These are phyloP conservation scores for Tachysurus fulvidraco DNA, from an alignment of 2,113 vertebrate genomes.

Conservation along the genomic window DNA sequence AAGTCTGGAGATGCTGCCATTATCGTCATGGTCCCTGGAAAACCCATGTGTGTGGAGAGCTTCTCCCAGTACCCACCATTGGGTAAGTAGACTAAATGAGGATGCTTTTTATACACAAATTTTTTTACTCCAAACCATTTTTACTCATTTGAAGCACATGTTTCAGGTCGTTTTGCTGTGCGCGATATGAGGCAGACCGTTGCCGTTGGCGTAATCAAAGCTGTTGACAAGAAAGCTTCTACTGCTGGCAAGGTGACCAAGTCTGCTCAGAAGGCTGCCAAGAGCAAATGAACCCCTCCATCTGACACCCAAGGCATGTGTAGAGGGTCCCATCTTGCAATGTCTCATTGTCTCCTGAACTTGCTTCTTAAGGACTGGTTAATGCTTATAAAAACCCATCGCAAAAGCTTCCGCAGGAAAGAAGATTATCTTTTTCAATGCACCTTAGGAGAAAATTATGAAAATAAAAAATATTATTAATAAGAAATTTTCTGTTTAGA, in stretches of 20 bases:
- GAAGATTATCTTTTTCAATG: slow-evolving; percentile 55
- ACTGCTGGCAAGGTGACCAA: slow-evolving; percentile 74
- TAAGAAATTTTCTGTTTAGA: slow-evolving; percentile 23
- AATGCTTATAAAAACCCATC: slow-evolving; percentile 77
- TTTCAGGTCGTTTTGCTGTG: slow-evolving; percentile 73
- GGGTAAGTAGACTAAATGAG: slow-evolving; percentile 64
- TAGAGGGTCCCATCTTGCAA: slow-evolving; percentile 52
- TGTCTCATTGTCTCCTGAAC: slow-evolving; percentile 67
- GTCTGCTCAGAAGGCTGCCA: slow-evolving; percentile 74
- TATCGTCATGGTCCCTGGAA: slow-evolving; percentile 73
- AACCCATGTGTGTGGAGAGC: slow-evolving; percentile 78
- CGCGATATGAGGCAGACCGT: slow-evolving; percentile 80
- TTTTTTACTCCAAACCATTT: too few species aligned
- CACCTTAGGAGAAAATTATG: slow-evolving; percentile 54
- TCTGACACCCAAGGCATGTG: slow-evolving; percentile 51
- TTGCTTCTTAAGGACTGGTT: slow-evolving; percentile 79
- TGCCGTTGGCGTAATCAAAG: slow-evolving; percentile 79
- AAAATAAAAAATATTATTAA: slow-evolving; percentile 39
- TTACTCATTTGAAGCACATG: not conserved
- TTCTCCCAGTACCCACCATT: slow-evolving; percentile 76
- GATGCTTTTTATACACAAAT: not conserved
- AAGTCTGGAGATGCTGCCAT: slow-evolving; percentile 79
- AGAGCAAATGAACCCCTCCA: slow-evolving; percentile 73
- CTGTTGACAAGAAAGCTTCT: slow-evolving; percentile 71
- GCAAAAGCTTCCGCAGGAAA: slow-evolving; percentile 82